Base-by-base conservation (phyloP, 2,113 vertebrate species). In the Ochotona curzoniae region DNA sequence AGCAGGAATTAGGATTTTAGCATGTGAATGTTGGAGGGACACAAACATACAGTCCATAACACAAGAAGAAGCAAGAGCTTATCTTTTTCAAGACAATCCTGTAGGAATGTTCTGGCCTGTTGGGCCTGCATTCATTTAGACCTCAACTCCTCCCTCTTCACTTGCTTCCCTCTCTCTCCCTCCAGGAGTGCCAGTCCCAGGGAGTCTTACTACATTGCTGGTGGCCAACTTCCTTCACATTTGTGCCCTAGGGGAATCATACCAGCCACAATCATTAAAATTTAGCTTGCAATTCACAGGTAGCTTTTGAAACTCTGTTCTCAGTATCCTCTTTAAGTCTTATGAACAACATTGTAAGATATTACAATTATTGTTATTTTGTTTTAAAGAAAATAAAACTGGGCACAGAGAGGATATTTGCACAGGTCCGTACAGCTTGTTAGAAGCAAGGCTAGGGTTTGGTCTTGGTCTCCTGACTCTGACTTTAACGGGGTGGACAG, bases 361-460 rank as follows among this genome's bases (percentile, higher is more conserved):
- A 23, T 70, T 28, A 8, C 26, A 54, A 14, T 70, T 57, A 20
- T 15, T 57, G 18, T 57, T 86, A 70, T 94, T 82, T 69, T 92
- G 64, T 54, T 88, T 90, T 88, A 25, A 51, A 70, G 28, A 67
- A 35, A 75, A 88, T n/a, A 63, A 82, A 91, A 63, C 54, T 21
- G 74, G 28, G n/a, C 2, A 87, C 78, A 93, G 26, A 87, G 47
- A 93, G 73, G 14, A 7, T 69, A 74, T 63, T 71, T 71, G 38
- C 57, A 14, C 8, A 63, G 54, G 23, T 25, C 6, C 11, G 11
- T 9, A 21, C 11, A 32, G 25, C 30, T 78, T 88, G 20, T 82
- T 86, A 79, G 61, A 90, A 88, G 92, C n/a, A 80, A 87, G 51
- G 25, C 47, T 88, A 28, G 7, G n/a, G 66, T 83, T 79, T 71